Percentiles rank a stretch among this genome's conserved stretches.
phyloP scores from a whole-genome alignment of 2,888 invertebrate genomes.

The Baccha elongata region DNA sequence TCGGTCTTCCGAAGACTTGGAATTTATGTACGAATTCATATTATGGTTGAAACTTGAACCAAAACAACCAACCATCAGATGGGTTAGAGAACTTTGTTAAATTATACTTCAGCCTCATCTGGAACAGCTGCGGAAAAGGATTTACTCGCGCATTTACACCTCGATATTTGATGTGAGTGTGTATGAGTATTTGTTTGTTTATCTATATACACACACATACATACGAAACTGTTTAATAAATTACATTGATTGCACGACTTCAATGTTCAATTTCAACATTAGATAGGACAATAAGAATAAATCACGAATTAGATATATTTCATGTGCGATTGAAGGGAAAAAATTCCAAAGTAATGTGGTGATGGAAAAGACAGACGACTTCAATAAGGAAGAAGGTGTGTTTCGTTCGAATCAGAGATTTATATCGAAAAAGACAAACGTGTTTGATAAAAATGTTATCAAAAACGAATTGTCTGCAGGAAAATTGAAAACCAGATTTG shows the following conservation, averaged over 20 bases:
- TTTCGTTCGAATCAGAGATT: not conserved
- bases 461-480: too few species aligned
- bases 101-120: slow-evolving; percentile 16
- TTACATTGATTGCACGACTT: slow-evolving; percentile 74
- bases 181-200: slow-evolving; percentile 23
- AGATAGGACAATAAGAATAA: slow-evolving; percentile 73
- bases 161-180: slow-evolving; percentile 1
- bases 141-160: slow-evolving; percentile 57
- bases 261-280: slow-evolving; percentile 72
- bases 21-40: slow-evolving; percentile 73
- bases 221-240: slow-evolving; percentile 67
- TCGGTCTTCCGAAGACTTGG: slow-evolving; percentile 53
- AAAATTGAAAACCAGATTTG: too few species aligned
- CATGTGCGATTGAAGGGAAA: slow-evolving; percentile 24
- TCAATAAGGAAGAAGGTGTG: not conserved
- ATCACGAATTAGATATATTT: slow-evolving; percentile 70
- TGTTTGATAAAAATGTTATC: too few species aligned
- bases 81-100: slow-evolving; percentile 23
- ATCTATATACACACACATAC: slow-evolving; percentile 52
- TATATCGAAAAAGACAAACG: too few species aligned
- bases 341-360: slow-evolving; percentile 7
- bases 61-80: slow-evolving; percentile 15
- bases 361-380: not conserved
- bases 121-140: slow-evolving; percentile 53
- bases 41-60: slow-evolving; percentile 39